Evolutionary conservation across 2,113 vertebrate genomes (phyloP), one percentile per base, ranked within the genome.

Genomic region (Mesoclemmys tuberculata): DNA sequence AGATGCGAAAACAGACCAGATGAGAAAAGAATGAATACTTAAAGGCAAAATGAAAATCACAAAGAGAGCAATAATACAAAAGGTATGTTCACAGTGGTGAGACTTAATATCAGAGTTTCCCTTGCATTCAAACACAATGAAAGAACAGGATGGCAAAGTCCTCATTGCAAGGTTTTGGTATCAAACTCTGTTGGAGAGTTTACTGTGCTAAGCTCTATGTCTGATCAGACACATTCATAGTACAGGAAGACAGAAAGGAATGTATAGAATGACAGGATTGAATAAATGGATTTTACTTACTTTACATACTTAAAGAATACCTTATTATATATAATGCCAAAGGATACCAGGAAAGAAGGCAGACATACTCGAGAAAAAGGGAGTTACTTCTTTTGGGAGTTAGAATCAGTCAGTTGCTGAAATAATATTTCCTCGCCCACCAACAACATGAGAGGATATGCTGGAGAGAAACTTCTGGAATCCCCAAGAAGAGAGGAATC

Each of bases 331-430:
- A 13, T 1, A 6, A 29, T 1, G 0, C 4, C 81, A 83, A 74
- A n/a, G 85, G 6, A 27, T 75, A 80, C 11, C 3, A 8, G 55
- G 56, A 54, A 51, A 64, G 22, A 85, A 52, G 41, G 12, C 4
- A 85, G 41, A 1, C 35, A 10, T 46, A 48, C 46, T 26, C 38
- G 78, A 71, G 55, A 87, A 79, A 18, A 56, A 80, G 19, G 8
- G 14, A 56, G 5, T 0, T 0, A 26, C 41, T 82, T 56, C 3
- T 16, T 68, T 44, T 77, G 74, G 38, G 74, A 77, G 41, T 77
- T 11, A 26, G 26, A 77, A 77, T 44, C 38, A 46, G 74, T 44
- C 71, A 5, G 4, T 61, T 79, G 21, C 26, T 0, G 1, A 85
- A 90, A 48, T 19, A 12, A 24, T 27, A 2, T 86, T 78, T 83